A percentile compares a stretch with the other conserved stretches of the same genome.
Conservation (phyloP, 1,140 invertebrate genomes). For the Drosophila nasuta region DNA sequence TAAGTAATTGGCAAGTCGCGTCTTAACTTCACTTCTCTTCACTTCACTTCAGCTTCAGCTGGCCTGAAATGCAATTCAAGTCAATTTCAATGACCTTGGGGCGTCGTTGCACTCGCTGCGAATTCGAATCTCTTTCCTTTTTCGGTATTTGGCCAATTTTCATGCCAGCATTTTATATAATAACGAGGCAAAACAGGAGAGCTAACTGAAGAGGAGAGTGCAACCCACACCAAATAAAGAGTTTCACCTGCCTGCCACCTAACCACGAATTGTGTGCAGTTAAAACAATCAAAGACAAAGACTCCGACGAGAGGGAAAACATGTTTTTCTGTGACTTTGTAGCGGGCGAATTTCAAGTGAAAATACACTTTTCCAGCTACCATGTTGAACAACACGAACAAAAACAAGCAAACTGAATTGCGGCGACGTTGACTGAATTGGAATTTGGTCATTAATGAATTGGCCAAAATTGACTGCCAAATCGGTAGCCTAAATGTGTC, state of each 20-base stretch:
- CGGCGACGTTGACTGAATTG: slow-evolving; percentile 36
- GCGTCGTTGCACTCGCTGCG: slow-evolving; percentile 58
- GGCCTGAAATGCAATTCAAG: slow-evolving; percentile 21
- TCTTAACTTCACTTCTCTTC: slow-evolving; percentile 14
- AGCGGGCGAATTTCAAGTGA: slow-evolving; percentile 68
- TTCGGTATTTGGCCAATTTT: slow-evolving; percentile 34
- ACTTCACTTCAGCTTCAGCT: slow-evolving; percentile 8
- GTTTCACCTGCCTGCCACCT: slow-evolving; percentile 54
- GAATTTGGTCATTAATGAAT: slow-evolving; percentile 51
- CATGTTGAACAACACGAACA: too few relatives aligned
- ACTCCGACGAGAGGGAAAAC: slow-evolving; percentile 51
- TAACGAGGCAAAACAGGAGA: slow-evolving; percentile 21
- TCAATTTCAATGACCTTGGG: slow-evolving; percentile 80
- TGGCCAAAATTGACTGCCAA: slow-evolving; percentile 45
- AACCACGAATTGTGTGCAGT: slow-evolving; percentile 41
- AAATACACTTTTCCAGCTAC: slow-evolving; percentile 70
- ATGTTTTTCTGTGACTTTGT: slow-evolving; percentile 55
- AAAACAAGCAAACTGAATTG: too few relatives aligned
- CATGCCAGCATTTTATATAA: slow-evolving; percentile 63
- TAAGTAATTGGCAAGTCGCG: slow-evolving; percentile 25
- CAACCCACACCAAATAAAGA: slow-evolving; percentile 48
- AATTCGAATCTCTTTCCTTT: slow-evolving; percentile 11
- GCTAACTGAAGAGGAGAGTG: background rate
- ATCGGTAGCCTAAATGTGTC: slow-evolving; percentile 21
- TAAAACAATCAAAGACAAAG: slow-evolving; percentile 41